Evolutionary conservation across 2,888 invertebrate genomes (phyloP), one percentile per base, ranked within the genome.

Genomic region (Meteorus colon): DNA sequence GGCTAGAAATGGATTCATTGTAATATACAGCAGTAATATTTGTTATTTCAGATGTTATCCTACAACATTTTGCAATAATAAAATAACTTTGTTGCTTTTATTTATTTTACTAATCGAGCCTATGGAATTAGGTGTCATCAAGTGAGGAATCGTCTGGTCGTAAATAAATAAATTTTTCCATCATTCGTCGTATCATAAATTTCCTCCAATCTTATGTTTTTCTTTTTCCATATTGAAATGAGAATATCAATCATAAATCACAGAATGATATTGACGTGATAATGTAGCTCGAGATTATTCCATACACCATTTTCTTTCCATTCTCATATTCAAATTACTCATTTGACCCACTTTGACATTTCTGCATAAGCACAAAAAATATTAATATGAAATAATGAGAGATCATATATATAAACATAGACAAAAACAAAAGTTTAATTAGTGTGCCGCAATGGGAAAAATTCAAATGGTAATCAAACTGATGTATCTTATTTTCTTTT

Each of bases 241-340:
- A 59, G 6, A 45, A 24, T 14, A 63, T 65, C 75, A 77, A 68
- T 37, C 72, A 73, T 77, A 77, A 75, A 81, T 79, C 79, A 81
- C 81, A 81, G 79, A 79, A 73, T 78, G 77, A 78, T 79, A 81
- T 79, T 81, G 79, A 78, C 81, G 76, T 78, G 55, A 74, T 70
- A 73, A 48, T 12, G 12, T 41, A 41, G 24, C 37, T 6, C 41
- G n/a, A 10, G 37, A 31, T 31, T 60, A 34, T 55, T n/a, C 6
- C 14, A 62, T n/a, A 29, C 31, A 1, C 31, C 10, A 5, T 19
- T 55, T 8, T 19, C 55, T n/a, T 55, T 55, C 8, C 19, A 55
- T 55, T 55, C 10, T 55, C 55, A 55, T 19, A 55, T 19, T 55
- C 4, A 55, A 24, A 55, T 55, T 55, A 19, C n/a, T 24, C n/a